Conservation (phyloP, 2,797 vertebrate genomes). For the Apogon talboti region DNA sequence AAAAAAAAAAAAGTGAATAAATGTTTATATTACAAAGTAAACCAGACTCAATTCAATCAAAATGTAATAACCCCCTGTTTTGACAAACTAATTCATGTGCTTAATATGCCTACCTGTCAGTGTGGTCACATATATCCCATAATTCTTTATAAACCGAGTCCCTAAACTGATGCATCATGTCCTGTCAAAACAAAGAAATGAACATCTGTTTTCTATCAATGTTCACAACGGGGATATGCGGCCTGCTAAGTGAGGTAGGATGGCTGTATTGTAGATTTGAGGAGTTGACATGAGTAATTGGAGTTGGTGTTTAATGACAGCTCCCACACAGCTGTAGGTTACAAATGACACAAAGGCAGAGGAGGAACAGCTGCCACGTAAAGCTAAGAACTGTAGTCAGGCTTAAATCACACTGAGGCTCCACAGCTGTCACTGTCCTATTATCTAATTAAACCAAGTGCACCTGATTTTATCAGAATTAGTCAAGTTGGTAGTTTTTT, state of each 20-base stretch:
- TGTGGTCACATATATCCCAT: conserved; percentile 20
- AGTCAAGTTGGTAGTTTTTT: too few relatives aligned
- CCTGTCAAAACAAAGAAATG: conserved; percentile 37
- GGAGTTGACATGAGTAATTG: conserved; percentile 48
- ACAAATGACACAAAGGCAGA: conserved; percentile 42
- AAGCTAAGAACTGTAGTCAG: conserved; percentile 20
- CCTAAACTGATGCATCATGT: conserved; percentile 35
- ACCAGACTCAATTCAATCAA: neutral
- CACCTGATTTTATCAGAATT: too few relatives aligned
- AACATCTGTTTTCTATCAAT: conserved; percentile 70
- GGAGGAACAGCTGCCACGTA: conserved; percentile 46
- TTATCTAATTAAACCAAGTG: too few relatives aligned
- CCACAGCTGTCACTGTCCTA: too few relatives aligned
- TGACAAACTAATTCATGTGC: conserved; percentile 13
- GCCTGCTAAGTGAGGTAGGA: conserved; percentile 39
- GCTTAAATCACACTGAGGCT: conserved; percentile 1
- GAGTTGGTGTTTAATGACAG: conserved; percentile 49
- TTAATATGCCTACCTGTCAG: conserved; percentile 14
- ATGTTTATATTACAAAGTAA: conserved; percentile 5
- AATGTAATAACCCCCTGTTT: conserved; percentile 7
- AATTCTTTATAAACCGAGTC: conserved; percentile 39
- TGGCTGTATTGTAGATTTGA: conserved; percentile 19
- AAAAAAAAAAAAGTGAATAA: conserved; percentile 3
- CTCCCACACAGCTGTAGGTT: conserved; percentile 58
- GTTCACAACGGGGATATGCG: conserved; percentile 44